Evolutionary conservation across 1,140 invertebrate species (phyloP).

Genomic region (Drosophila nigromelanica): DNA sequence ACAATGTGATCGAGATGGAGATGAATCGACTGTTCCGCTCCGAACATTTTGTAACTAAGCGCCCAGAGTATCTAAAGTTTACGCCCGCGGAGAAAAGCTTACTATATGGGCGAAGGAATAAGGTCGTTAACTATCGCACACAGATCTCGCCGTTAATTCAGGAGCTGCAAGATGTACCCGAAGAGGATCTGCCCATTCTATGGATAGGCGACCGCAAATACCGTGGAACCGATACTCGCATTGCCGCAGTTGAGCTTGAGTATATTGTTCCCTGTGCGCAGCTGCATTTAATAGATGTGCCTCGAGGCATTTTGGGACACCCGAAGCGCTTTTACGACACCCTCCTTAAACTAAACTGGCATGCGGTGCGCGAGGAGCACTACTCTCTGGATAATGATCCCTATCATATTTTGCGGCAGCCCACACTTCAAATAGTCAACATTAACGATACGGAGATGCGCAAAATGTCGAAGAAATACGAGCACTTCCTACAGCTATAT

Average conservation of each 20-base stretch:
- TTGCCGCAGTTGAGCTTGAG: constrained; percentile 68
- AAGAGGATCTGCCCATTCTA: constrained; percentile 68
- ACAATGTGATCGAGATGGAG: constrained; percentile 72
- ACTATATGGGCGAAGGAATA: constrained; percentile 66
- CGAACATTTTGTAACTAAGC: constrained; percentile 63
- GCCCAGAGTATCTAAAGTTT: constrained; percentile 54
- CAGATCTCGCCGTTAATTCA: constrained; percentile 73
- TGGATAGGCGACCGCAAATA: constrained; percentile 81
- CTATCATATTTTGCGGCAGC: constrained; percentile 64
- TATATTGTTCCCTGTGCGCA: constrained; percentile 69
- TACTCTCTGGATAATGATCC: constrained; percentile 66
- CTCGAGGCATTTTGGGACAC: constrained; percentile 72
- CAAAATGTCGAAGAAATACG: constrained; percentile 21
- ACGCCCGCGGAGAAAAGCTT: constrained; percentile 53
- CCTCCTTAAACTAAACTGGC: constrained; percentile 63
- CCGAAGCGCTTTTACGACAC: constrained; percentile 71
- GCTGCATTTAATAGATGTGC: constrained; percentile 63
- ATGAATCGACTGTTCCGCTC: constrained; percentile 76
- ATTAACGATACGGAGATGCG: constrained; percentile 41
- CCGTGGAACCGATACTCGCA: constrained; percentile 67
- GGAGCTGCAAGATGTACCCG: constrained; percentile 56
- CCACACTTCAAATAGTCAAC: constrained; percentile 55
- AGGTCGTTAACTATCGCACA: constrained; percentile 62
- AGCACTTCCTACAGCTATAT: constrained; percentile 20
- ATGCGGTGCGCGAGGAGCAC: constrained; percentile 55